Percentiles rank a stretch among this genome's conserved stretches.
Evolutionary conservation across 2,888 invertebrate species (phyloP).

Genomic region (Cheilosia pagana): DNA sequence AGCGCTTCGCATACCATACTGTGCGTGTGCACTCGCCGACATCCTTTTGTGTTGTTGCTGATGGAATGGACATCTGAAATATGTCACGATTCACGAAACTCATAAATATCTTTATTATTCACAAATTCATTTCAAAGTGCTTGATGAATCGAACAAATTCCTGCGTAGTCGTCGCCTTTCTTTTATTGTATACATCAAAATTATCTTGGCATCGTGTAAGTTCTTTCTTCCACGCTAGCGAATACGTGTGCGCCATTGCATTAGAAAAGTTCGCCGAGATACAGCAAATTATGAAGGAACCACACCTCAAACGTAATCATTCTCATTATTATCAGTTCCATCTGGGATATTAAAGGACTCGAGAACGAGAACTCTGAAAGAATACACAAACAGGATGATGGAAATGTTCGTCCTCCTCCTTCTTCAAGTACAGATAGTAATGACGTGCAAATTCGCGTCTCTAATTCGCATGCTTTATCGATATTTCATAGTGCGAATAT

Average conservation of each 20-base stretch:
- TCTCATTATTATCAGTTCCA: slow-evolving; percentile 57
- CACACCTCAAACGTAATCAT: slow-evolving; percentile 39
- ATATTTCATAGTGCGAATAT: slow-evolving; percentile 62
- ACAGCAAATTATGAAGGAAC: slow-evolving; percentile 36
- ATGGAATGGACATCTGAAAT: slow-evolving; percentile 10
- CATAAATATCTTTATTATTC: slow-evolving; percentile 32
- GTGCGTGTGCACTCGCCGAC: not conserved
- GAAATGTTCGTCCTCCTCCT: not conserved
- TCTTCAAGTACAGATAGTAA: not conserved
- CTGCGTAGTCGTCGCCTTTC: slow-evolving; percentile 5
- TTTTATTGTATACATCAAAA: slow-evolving; percentile 33
- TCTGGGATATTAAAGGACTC: slow-evolving; percentile 52
- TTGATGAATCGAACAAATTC: slow-evolving; percentile 10
- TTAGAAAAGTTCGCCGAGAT: slow-evolving; percentile 16
- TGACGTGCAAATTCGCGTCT: slow-evolving; percentile 51
- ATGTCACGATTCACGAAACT: slow-evolving; percentile 38
- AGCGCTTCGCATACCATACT: not conserved
- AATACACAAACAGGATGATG: slow-evolving; percentile 47
- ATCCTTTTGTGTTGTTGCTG: not conserved
- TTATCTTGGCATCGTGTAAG: slow-evolving; percentile 26
- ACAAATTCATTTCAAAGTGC: slow-evolving; percentile 32
- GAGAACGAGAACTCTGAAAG: slow-evolving; percentile 37
- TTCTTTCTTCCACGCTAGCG: slow-evolving; percentile 1
- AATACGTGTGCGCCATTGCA: slow-evolving; percentile 27
- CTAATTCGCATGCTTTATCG: slow-evolving; percentile 65